phyloP scores from a whole-genome alignment of 2,113 vertebrate genomes.

The Podarcis muralis region DNA sequence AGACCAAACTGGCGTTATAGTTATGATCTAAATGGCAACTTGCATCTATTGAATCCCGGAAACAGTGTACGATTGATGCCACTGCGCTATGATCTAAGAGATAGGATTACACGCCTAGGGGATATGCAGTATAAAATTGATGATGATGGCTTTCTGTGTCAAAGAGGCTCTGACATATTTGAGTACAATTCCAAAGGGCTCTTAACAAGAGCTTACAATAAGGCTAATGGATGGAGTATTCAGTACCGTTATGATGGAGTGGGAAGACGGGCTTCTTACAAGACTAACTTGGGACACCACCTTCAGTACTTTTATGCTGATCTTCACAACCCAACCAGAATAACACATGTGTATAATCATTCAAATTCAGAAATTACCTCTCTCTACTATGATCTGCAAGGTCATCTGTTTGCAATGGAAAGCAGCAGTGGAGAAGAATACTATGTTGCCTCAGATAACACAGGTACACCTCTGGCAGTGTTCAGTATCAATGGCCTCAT shows the following conservation, averaged over 20 bases:
- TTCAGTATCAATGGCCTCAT: constrained; percentile 99
- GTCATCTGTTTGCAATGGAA: constrained; percentile 98
- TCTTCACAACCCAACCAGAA: constrained; percentile 91
- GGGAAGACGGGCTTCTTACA: constrained; percentile 92
- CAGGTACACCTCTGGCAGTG: constrained; percentile 92
- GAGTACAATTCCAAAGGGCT: constrained; percentile 99
- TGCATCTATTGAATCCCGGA: constrained; percentile 93
- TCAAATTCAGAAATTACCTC: constrained; percentile 97
- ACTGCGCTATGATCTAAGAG: constrained; percentile 93
- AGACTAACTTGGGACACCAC: constrained; percentile 95
- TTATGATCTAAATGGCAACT: constrained; percentile 97
- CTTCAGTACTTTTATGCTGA: constrained; percentile 98
- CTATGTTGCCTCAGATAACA: constrained; percentile 97
- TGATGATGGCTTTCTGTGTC: constrained; percentile 93
- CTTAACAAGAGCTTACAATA: constrained; percentile 92
- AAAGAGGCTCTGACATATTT: constrained; percentile 91
- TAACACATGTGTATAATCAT: constrained; percentile 98
- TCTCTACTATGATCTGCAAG: constrained; percentile 97
- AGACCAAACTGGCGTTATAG: constrained; percentile 99
- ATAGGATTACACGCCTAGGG: constrained; percentile 93
- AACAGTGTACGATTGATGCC: constrained; percentile 94
- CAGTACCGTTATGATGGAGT: constrained; percentile 96
- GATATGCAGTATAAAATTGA: constrained; percentile 96
- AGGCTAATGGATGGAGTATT: constrained; percentile 90
- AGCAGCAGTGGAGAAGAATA: constrained; percentile 98